phyloP scores from a whole-genome alignment of 2,888 invertebrate species.

The Cataglyphis cursor region DNA sequence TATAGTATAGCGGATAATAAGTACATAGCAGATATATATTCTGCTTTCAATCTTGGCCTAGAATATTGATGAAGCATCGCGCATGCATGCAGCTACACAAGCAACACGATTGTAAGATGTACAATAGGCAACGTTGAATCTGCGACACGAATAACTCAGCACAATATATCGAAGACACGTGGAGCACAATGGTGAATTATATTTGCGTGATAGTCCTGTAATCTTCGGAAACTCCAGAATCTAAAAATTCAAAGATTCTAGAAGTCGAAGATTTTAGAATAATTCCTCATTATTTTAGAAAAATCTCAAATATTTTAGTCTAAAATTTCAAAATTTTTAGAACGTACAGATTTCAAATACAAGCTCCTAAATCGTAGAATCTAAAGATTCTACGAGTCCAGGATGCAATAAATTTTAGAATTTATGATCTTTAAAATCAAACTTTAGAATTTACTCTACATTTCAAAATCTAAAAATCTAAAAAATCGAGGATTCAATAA shows the following conservation, averaged over 20 bases:
- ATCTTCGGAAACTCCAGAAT: not conserved
- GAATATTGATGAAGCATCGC: constrained; percentile 47
- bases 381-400: not conserved
- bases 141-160: constrained; percentile 25
- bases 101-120: constrained; percentile 38
- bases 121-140: constrained; percentile 43
- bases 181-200: constrained; percentile 32
- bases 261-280: not conserved
- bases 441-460: not conserved
- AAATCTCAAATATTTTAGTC: not conserved
- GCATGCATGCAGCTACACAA: constrained; percentile 47
- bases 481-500: not conserved
- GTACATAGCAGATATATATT: constrained; percentile 1
- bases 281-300: not conserved
- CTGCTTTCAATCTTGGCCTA: constrained; percentile 11
- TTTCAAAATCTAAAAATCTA: not conserved
- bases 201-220: not conserved
- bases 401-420: not conserved
- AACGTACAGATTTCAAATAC: not conserved
- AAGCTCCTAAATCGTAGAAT: not conserved
- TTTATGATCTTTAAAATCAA: not conserved
- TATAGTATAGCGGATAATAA: not conserved
- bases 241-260: not conserved
- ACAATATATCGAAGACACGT: constrained; percentile 15
- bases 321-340: not conserved